Conservation (phyloP, 2,888 invertebrate genomes). For the Candidula unifasciata region DNA sequence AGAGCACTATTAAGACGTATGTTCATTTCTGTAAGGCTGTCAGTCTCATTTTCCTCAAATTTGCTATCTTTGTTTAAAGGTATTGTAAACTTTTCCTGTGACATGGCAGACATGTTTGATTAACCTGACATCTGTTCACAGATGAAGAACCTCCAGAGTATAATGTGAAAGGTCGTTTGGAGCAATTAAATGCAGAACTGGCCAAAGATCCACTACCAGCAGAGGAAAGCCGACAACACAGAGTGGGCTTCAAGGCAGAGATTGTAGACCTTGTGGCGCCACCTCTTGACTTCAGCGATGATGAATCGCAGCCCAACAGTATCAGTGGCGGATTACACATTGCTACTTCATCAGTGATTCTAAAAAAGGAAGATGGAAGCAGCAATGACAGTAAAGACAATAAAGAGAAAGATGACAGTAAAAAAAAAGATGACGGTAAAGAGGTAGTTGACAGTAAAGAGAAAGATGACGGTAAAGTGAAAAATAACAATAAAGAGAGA, state of each 20-base stretch:
- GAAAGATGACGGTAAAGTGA: too few relatives aligned
- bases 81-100: too few relatives aligned
- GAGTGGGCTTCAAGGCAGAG: slow-evolving; percentile 73
- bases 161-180: slow-evolving; percentile 74
- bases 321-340: neutral
- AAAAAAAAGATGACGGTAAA: too few relatives aligned
- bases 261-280: slow-evolving; percentile 74
- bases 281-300: slow-evolving; percentile 66
- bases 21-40: too few relatives aligned
- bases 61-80: too few relatives aligned
- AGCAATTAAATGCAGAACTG: slow-evolving; percentile 73
- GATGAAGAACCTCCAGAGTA: slow-evolving; percentile 69
- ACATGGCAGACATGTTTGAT: too few relatives aligned
- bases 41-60: too few relatives aligned
- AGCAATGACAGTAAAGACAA: neutral
- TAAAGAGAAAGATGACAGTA: too few relatives aligned
- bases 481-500: too few relatives aligned
- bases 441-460: too few relatives aligned
- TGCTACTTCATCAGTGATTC: neutral
- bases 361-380: neutral
- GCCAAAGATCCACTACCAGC: slow-evolving; percentile 71
- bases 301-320: slow-evolving; percentile 56
- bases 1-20: too few relatives aligned
- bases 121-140: neutral
- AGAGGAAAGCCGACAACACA: slow-evolving; percentile 64